Base-by-base conservation (phyloP, 2,113 vertebrate species). In the Hemiprocne comata region DNA sequence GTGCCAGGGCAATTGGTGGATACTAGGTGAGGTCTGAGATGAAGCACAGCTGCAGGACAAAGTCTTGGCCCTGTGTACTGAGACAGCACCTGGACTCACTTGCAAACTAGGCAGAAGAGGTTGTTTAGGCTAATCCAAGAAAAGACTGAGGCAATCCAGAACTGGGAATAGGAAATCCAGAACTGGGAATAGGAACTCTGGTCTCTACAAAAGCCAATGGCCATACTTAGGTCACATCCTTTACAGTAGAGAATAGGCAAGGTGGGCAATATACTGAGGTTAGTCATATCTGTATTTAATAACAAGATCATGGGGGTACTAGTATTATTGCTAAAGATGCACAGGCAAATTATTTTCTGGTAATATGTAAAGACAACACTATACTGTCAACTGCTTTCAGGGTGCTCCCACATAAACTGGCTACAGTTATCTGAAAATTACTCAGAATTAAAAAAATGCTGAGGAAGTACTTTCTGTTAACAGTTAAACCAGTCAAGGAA, bases 221-320 rank as follows among this genome's bases (percentile, higher is more conserved):
- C 15, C 42, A 3, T 17, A 10, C 9, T 34, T 20, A 20, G 26
- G 24, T 64, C 20, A 17, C 3, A 20, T 67, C 23, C 7, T 55
- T 80, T 69, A 18, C 1, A 2, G 11, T 9, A 29, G 42, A n/a
- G 17, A 67, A 60, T 3, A 73, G 21, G 36, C 16, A 80, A 62
- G 0, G 0, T 16, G 9, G 36, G 4, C 12, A 70, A 40, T 0
- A 1, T 28, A 31, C 13, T 61, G 28, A 33, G 16, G 34, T 58
- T n/a, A 70, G 26, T 25, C 5, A 4, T 14, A 51, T 8, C 11
- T 20, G 0, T 31, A 8, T 71, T 80, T 81, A 71, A 33, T 34
- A 60, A 71, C 7, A 8, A 46, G 72, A n/a, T 46, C 16, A 23
- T 73, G 33, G 1, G 5, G 1, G 1, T 67, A 25, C 17, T 62